Evolutionary conservation across 2,888 invertebrate species (phyloP).

Genomic region (Thera britannica): DNA sequence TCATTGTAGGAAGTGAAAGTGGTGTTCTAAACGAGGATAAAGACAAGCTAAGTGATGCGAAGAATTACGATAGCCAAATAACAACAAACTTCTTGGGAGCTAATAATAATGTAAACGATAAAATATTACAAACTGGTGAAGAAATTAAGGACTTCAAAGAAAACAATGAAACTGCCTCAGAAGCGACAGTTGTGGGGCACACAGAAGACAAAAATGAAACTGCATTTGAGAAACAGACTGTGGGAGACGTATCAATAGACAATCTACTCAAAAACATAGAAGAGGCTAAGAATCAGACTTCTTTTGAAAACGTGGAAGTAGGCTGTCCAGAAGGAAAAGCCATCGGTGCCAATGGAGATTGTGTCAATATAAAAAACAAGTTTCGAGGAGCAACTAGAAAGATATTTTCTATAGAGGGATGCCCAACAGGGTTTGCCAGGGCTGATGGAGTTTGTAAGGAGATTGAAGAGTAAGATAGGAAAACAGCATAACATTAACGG

Average conservation of each 20-base stretch:
- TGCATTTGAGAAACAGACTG: not conserved
- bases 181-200: not conserved
- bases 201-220: not conserved
- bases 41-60: not conserved
- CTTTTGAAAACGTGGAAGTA: not conserved
- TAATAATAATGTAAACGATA: not conserved
- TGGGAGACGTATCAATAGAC: constrained; percentile 7
- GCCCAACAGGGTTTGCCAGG: constrained; percentile 32
- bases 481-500: not conserved
- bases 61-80: constrained; percentile 2
- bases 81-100: not conserved
- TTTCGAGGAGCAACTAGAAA: constrained; percentile 7
- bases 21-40: constrained; percentile 11
- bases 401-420: constrained; percentile 27
- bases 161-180: not conserved
- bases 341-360: constrained; percentile 3
- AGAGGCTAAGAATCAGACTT: constrained; percentile 8
- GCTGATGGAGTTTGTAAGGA: constrained; percentile 27
- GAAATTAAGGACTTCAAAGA: not conserved
- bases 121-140: constrained; percentile 1
- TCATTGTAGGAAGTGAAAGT: constrained; percentile 7
- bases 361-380: not conserved
- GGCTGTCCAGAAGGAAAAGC: constrained; percentile 10
- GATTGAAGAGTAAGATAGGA: constrained; percentile 24
- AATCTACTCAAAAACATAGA: constrained; percentile 7